phyloP scores from a whole-genome alignment of 2,113 vertebrate genomes.

The Bungarus multicinctus region DNA sequence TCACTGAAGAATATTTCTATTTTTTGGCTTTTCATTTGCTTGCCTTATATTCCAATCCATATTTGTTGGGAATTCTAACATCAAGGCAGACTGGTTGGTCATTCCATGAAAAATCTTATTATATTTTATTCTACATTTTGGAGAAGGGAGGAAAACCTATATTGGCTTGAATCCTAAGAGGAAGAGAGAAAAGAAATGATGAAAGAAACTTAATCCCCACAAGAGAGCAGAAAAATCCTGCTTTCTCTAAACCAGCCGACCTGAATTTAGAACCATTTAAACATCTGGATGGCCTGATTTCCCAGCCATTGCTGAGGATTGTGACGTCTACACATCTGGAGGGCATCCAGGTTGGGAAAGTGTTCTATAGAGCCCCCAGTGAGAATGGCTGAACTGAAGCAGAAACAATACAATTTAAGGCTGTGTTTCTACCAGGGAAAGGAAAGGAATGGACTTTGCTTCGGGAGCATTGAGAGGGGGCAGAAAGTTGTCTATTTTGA shows the following conservation, averaged over 20 bases:
- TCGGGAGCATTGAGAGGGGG: neutral
- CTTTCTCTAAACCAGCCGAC: slow-evolving; percentile 31
- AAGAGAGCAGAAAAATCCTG: slow-evolving; percentile 48
- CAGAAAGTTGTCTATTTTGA: neutral
- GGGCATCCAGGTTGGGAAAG: neutral
- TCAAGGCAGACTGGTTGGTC: neutral
- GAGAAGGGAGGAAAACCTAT: neutral
- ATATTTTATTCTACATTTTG: neutral
- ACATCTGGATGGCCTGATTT: neutral
- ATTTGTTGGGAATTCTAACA: neutral
- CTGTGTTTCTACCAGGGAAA: neutral
- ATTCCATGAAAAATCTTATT: neutral
- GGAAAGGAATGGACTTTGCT: neutral
- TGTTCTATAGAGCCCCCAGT: neutral
- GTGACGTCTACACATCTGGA: neutral
- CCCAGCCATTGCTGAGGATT: neutral
- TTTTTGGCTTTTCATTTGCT: neutral
- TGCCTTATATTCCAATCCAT: neutral
- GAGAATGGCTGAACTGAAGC: slow-evolving; percentile 7
- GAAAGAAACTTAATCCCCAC: slow-evolving; percentile 53
- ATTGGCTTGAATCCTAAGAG: neutral
- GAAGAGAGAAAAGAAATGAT: slow-evolving; percentile 13
- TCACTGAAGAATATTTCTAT: neutral
- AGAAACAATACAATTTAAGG: neutral
- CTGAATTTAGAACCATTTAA: neutral